Conservation (phyloP, 2,113 vertebrate genomes). For the Pterocles gutturalis region DNA sequence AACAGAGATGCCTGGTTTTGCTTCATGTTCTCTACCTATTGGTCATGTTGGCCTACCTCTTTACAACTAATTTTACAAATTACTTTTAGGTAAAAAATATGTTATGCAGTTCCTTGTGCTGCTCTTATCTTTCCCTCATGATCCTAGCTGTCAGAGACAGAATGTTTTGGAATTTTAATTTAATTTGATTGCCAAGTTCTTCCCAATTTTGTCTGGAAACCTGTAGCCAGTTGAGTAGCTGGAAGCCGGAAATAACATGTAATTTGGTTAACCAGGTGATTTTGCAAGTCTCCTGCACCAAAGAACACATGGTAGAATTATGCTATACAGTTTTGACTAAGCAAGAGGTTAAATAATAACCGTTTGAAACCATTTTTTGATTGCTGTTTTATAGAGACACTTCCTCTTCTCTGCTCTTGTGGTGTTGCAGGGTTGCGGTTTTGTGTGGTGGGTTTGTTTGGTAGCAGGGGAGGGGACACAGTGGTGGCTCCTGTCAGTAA, state of each 20-base stretch:
- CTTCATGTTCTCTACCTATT: background rate
- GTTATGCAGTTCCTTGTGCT: background rate
- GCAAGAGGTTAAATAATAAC: background rate
- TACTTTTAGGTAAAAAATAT: background rate
- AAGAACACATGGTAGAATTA: background rate
- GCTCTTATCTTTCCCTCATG: background rate
- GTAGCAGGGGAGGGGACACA: too few species aligned
- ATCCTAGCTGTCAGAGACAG: background rate
- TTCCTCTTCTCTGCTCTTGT: background rate
- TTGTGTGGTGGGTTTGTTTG: too few species aligned
- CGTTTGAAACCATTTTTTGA: background rate
- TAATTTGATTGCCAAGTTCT: background rate
- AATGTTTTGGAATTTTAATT: background rate
- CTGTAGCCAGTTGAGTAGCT: background rate
- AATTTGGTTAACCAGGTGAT: background rate
- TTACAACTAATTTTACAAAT: background rate
- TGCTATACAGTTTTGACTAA: background rate
- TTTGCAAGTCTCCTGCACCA: background rate
- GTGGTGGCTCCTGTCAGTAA: too few species aligned
- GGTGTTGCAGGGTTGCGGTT: background rate
- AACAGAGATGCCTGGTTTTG: background rate
- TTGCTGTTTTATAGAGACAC: background rate
- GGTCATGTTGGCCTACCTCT: background rate
- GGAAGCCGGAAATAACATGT: background rate
- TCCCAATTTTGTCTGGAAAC: background rate